Evolutionary conservation across 2,888 invertebrate genomes (phyloP), one percentile per base, ranked within the genome.

Genomic region (Linyphia triangularis): DNA sequence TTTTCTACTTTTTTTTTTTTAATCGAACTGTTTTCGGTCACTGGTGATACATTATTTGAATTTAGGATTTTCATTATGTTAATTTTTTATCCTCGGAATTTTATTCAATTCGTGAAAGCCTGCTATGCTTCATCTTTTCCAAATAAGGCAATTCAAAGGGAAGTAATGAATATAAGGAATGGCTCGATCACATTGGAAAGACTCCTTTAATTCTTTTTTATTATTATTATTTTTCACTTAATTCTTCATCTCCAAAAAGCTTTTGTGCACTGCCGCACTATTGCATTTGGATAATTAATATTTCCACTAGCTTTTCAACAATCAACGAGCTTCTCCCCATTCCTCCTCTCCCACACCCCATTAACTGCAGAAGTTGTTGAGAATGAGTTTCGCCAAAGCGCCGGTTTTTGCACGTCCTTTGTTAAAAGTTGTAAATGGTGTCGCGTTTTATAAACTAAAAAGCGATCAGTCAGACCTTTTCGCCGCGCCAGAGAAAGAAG

Each of bases 21-120:
- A 88, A 88, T 88, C 88, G 88, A 75, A 88, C 82, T 43, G 70
- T 88, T 88, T 84, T 83, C 89, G 89, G 89, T 89, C 89, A 89
- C 84, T 89, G 83, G 89, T 89, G 89, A 89, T 89, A 65, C 63
- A 89, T 89, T 84, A 82, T 89, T 89, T 89, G 84, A 89, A 84
- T 88, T 88, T 88, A 88, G 81, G 86, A 88, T 88, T 88, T 88
- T 88, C 86, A 88, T 88, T 88, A 88, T 88, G 81, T 63, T 78
- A 85, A 81, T 86, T 86, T 85, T 86, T 86, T 86, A 73, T 73
- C 79, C 37, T 40, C 81, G 19, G 73, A 70, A 79, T 86, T 79
- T 79, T 72, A 73, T 86, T 86, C 72, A 79, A 79, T 79, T 79
- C 79, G 30, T 59, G 26, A 28, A 61, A 37, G 75, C 16, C 65